These are phyloP conservation scores for Pithecia hirsuta DNA, from an alignment of 2,797 vertebrate species.

Conservation along the genomic window DNA sequence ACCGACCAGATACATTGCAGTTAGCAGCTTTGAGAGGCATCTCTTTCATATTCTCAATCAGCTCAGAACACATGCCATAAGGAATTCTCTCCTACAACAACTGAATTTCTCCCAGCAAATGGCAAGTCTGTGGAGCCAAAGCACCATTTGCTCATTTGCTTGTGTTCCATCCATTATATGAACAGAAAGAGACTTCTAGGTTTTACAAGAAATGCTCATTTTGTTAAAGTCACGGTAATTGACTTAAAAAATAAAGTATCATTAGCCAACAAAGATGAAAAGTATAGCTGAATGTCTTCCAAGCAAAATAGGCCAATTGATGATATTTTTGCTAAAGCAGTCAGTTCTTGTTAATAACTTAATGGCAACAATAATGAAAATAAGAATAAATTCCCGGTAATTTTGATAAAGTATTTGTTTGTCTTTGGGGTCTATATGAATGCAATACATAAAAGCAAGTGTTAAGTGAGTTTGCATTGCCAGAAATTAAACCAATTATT, in stretches of 20 bases:
- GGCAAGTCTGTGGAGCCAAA: not conserved
- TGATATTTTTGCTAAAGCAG: not conserved
- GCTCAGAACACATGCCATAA: not conserved
- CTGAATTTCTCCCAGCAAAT: not conserved
- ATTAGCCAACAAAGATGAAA: not conserved
- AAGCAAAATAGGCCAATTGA: not conserved
- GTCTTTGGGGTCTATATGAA: constrained; percentile 12
- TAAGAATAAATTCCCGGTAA: not conserved
- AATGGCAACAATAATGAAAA: not conserved
- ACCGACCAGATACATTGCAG: not conserved
- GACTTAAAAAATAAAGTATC: not conserved
- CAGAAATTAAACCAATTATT: not conserved
- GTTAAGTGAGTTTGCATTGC: not conserved
- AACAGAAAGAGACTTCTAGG: not conserved
- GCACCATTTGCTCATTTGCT: not conserved
- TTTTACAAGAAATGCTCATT: not conserved
- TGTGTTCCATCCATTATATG: not conserved
- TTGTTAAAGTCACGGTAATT: not conserved
- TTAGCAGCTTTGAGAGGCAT: not conserved
- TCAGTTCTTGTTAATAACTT: constrained; percentile 46
- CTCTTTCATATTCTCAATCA: not conserved
- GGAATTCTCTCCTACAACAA: not conserved
- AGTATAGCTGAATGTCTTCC: not conserved
- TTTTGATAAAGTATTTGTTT: not conserved
- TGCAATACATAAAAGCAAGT: not conserved